These are phyloP conservation scores for Tragelaphus imberbis DNA, from an alignment of 2,113 vertebrate species.

Conservation along the genomic window DNA sequence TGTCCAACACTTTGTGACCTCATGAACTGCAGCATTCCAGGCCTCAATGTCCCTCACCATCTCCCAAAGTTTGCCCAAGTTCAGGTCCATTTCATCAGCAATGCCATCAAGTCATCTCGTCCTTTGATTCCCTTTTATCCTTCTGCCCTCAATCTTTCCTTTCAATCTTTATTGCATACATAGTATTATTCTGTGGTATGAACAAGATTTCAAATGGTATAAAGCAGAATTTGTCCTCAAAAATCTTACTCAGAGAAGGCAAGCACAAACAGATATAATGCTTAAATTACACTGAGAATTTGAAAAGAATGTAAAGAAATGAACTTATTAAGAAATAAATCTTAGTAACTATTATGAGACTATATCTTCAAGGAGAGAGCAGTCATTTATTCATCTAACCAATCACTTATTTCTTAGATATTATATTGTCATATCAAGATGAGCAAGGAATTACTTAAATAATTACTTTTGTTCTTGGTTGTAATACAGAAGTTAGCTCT, in stretches of 20 bases:
- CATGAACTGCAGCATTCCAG: accelerated
- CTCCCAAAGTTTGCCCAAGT: neutral
- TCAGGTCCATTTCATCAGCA: neutral
- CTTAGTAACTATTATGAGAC: neutral
- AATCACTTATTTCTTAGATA: neutral
- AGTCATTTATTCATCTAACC: neutral
- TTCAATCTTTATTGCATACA: neutral
- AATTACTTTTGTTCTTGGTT: neutral
- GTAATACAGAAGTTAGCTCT: neutral
- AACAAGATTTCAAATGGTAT: neutral
- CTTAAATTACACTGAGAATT: neutral
- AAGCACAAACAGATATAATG: neutral
- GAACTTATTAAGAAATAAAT: neutral
- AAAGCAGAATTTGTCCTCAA: neutral
- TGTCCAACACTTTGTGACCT: neutral
- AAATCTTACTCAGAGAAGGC: neutral
- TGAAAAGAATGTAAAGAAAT: neutral
- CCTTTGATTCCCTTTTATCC: neutral
- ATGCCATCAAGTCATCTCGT: neutral
- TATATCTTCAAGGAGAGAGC: neutral
- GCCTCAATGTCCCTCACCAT: neutral
- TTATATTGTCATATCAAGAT: neutral
- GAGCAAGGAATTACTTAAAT: neutral
- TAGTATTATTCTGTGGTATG: neutral
- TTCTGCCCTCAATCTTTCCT: neutral